Evolutionary conservation across 2,113 vertebrate species (phyloP).

Genomic region (Chloropsis hardwickii): DNA sequence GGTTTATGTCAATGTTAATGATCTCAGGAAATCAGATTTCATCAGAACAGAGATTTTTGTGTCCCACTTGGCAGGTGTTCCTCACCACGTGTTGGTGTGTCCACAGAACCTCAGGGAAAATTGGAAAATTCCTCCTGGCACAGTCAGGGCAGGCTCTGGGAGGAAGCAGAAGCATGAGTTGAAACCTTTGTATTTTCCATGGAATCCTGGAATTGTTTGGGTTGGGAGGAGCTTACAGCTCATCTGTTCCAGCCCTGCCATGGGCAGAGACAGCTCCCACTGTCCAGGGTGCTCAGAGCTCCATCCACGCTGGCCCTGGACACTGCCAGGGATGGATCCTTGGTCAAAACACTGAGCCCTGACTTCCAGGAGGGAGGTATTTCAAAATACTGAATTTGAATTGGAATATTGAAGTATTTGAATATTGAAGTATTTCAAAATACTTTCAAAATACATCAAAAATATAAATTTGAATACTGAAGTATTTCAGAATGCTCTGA

Average conservation of each 20-base stretch:
- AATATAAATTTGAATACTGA: too few species aligned
- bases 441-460: too few species aligned
- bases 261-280: neutral
- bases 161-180: neutral
- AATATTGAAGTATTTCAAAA: too few species aligned
- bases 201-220: neutral
- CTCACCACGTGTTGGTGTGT: neutral
- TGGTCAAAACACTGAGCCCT: neutral
- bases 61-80: neutral
- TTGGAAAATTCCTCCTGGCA: neutral
- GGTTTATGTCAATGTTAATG: neutral
- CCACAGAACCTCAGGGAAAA: neutral
- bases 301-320: neutral
- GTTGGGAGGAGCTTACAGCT: neutral
- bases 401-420: too few species aligned
- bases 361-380: neutral
- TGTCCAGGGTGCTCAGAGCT: neutral
- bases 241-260: neutral
- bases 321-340: neutral
- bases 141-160: neutral
- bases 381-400: too few species aligned
- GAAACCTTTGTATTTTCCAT: neutral
- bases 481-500: neutral
- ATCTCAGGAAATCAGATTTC: neutral
- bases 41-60: neutral